phyloP scores from a whole-genome alignment of 2,113 vertebrate species.

The Indicator maculatus region DNA sequence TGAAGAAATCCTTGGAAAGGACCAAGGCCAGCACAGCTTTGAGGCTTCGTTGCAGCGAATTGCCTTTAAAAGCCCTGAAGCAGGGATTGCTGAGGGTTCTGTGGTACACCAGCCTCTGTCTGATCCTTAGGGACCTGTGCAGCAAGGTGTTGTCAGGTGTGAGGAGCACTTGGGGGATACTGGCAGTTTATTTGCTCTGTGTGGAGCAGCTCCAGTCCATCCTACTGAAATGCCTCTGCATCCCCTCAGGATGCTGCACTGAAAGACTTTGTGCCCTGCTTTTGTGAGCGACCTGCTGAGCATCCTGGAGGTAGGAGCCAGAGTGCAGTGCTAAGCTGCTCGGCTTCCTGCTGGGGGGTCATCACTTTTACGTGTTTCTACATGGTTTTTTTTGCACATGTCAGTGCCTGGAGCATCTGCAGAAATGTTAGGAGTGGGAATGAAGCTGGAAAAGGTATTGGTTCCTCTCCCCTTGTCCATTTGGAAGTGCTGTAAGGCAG shows the following conservation, averaged over 20 bases:
- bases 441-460: not conserved
- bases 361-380: rapidly evolving
- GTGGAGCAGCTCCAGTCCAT: not conserved
- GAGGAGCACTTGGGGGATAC: not conserved
- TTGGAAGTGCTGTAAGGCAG: not conserved
- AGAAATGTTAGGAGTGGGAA: not conserved
- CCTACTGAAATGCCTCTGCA: not conserved
- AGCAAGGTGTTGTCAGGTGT: not conserved
- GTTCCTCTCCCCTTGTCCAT: not conserved
- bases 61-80: not conserved
- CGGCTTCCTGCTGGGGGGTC: not conserved
- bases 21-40: not conserved
- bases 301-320: not conserved
- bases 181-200: not conserved
- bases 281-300: not conserved
- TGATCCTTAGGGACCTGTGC: not conserved
- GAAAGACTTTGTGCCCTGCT: not conserved
- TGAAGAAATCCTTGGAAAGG: conserved; percentile 34
- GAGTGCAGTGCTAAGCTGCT: not conserved
- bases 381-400: not conserved
- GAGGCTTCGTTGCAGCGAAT: not conserved
- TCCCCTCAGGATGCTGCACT: not conserved
- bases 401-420: not conserved
- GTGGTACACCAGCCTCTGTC: not conserved
- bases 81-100: not conserved